Base-by-base conservation (phyloP, 2,888 invertebrate species). In the Pachymerium ferrugineum region DNA sequence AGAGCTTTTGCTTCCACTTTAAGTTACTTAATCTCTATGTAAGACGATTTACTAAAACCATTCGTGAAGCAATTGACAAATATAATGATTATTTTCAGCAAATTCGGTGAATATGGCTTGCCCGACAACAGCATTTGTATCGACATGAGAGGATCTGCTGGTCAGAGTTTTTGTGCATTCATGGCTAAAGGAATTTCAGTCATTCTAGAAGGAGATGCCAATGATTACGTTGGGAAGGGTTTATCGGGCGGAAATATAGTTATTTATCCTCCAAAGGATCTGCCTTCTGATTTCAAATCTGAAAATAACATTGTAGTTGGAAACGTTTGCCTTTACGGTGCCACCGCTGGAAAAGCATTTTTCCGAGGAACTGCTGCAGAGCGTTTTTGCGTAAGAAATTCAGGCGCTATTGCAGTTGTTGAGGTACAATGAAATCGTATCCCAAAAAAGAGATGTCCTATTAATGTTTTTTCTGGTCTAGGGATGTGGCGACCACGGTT, bases 151-250 rank as follows among this genome's bases (percentile, higher is more conserved):
- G 99, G 99, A 16, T 95, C 97, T 1, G 99, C 97, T 10, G 99
- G 99, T 12, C 99, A 99, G 86, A 98, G 97, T 81, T 99, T 99
- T 86, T 94, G 98, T 82, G 98, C 98, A 5, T 99, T 99, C 86
- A 85, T 99, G 79, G 90, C 92, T 0, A 90, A 89, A 77, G 99
- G 99, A 28, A 88, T 98, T 74, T 89, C 89, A 73, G 91, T 97
- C 3, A 92, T 90, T 0, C 85, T 99, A 19, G 96, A 95, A 83
- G 99, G 99, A 62, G 99, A 99, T 84, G 90, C 97, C 31, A 99
- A 99, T 81, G 99, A 99, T 83, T 99, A 99, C 82, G 98, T 99
- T 76, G 97, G 96, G 85, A 90, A 90, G 86, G 95, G 98, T 76
- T 85, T 99, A 38, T 97, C 96, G 35, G 99, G 99, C 42, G 99